Evolutionary conservation across 2,113 vertebrate genomes (phyloP), one percentile per base, ranked within the genome.

Genomic region (Antennarius striatus): DNA sequence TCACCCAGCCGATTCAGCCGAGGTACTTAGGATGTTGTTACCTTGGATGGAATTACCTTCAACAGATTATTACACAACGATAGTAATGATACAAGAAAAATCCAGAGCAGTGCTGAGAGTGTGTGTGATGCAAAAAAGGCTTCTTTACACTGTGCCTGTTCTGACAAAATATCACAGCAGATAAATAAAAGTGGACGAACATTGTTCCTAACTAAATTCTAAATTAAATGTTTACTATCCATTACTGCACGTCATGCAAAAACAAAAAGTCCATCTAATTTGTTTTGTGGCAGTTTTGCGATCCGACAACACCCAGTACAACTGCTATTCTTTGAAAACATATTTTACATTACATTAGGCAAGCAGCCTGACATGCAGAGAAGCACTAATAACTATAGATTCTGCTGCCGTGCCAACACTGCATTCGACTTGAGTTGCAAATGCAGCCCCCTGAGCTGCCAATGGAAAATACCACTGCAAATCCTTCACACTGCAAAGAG

Each of bases 381-480:
- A 30, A 61, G 61, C 65, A 66, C 52, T 45, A 60, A 71, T 70
- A 53, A 79, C 68, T 72, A 77, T 10, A 73, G 55, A 82, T 56
- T 55, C 53, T 80, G 75, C 64, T 57, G 50, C 65, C 66, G 51
- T 69, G 69, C 81, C 54, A 75, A 67, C 57, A 63, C 63, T 58
- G 65, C 79, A 64, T 70, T 63, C 67, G 51, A 58, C 57, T 73
- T 71, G 60, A 52, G 28, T 62, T 51, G 60, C 60, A 60, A 39
- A 72, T 48, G 50, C 56, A 56, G 53, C 14, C 43, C 43, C 15
- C 61, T 55, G 67, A 36, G 56, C 29, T 53, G 66, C 70, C 73
- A 80, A 80, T 70, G 79, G 79, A 88, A 90, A 87, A 87, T 83
- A 83, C 78, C 81, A 47, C 64, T 45, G 60, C 63, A 85, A 77